Conservation (phyloP, 2,113 vertebrate species). For the Anoura caudifer region DNA sequence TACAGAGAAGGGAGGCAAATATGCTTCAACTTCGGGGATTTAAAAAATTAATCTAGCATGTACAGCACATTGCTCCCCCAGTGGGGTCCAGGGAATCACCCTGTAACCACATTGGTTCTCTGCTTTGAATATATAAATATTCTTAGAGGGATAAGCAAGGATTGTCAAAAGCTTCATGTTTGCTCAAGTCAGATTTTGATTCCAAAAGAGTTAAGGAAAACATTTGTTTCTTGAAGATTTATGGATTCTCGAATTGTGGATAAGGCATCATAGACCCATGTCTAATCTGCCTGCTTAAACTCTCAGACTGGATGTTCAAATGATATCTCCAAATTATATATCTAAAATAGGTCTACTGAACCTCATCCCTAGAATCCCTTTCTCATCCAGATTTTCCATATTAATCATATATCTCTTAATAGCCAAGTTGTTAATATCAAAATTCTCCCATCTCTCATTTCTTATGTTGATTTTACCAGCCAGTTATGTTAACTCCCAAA, state of each 20-base stretch:
- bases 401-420: background rate
- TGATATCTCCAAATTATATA: background rate
- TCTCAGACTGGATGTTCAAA: background rate
- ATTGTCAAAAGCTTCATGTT: background rate
- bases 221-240: background rate
- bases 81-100: too few species aligned
- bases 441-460: background rate
- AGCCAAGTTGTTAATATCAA: background rate
- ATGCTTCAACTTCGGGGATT: background rate
- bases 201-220: background rate
- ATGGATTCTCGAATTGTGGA: background rate
- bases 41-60: background rate
- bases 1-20: background rate
- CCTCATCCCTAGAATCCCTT: background rate
- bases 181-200: background rate
- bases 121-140: background rate
- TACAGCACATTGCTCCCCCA: too few species aligned
- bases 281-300: conserved; percentile 6
- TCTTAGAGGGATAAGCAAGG: background rate
- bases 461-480: background rate
- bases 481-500: background rate
- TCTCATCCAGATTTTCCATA: background rate
- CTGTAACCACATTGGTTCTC: too few species aligned
- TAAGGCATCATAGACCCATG: background rate
- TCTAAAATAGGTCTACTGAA: background rate